These are phyloP conservation scores for Hipposideros armiger DNA, from an alignment of 2,113 vertebrate species.

Conservation along the genomic window DNA sequence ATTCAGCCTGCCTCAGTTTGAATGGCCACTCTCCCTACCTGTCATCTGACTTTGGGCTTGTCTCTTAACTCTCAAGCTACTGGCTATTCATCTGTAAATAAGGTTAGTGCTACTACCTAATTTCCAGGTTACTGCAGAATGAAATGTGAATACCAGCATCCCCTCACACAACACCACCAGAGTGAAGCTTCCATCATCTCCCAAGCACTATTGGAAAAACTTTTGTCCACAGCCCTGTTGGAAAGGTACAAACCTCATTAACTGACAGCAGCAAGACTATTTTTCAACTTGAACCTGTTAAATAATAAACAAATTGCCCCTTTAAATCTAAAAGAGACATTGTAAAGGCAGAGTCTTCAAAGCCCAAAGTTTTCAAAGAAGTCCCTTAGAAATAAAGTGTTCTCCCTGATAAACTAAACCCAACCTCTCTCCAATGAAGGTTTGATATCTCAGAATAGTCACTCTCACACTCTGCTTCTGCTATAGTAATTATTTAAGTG, in stretches of 20 bases:
- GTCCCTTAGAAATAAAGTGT: neutral
- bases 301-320: neutral
- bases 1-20: neutral
- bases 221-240: neutral
- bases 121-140: neutral
- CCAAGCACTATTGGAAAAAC: neutral
- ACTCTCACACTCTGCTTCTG: neutral
- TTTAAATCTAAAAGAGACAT: neutral
- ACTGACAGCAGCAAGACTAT: neutral
- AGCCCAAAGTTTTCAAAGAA: neutral
- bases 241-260: neutral
- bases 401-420: neutral
- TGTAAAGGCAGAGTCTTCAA: neutral
- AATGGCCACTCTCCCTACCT: neutral
- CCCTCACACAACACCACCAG: neutral
- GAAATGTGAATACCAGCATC: neutral
- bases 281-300: neutral
- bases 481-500: neutral
- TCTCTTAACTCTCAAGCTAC: neutral
- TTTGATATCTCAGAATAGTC: neutral
- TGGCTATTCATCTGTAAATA: neutral
- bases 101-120: neutral
- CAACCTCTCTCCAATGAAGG: neutral
- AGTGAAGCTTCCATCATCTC: neutral
- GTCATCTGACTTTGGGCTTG: neutral